Conservation (phyloP, 2,888 invertebrate genomes). For the Xanthorhoe designata region DNA sequence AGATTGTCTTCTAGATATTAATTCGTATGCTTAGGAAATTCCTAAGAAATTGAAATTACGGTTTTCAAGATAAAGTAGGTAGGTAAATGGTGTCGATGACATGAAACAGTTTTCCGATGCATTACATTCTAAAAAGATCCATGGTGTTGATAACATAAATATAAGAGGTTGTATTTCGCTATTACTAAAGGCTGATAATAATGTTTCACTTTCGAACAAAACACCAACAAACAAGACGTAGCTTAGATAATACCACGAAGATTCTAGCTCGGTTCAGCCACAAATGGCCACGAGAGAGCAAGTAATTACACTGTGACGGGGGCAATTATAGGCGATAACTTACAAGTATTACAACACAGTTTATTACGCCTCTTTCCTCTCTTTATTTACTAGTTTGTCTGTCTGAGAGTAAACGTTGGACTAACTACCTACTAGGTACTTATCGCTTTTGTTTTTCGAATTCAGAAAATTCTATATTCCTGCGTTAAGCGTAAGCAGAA, state of each 20-base stretch:
- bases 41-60: not conserved
- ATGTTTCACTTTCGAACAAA: not conserved
- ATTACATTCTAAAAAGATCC: too few species aligned
- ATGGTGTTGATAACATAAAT: too few species aligned
- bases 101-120: too few species aligned
- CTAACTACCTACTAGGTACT: too few species aligned
- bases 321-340: slow-evolving; percentile 48
- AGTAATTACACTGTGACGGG: slow-evolving; percentile 46
- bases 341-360: slow-evolving; percentile 48
- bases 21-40: not conserved
- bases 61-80: too few species aligned
- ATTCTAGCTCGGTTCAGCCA: slow-evolving; percentile 21
- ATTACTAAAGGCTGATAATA: too few species aligned
- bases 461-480: not conserved
- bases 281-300: slow-evolving; percentile 38
- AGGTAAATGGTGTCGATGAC: too few species aligned
- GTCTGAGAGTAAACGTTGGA: slow-evolving; percentile 5
- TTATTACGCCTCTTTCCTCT: slow-evolving; percentile 42
- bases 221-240: slow-evolving; percentile 12
- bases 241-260: slow-evolving; percentile 22
- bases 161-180: too few species aligned
- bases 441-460: not conserved
- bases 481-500: not conserved
- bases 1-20: not conserved
- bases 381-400: slow-evolving; percentile 13